Base-by-base conservation (phyloP, 2,888 invertebrate species). In the Clistopyga incitator region DNA sequence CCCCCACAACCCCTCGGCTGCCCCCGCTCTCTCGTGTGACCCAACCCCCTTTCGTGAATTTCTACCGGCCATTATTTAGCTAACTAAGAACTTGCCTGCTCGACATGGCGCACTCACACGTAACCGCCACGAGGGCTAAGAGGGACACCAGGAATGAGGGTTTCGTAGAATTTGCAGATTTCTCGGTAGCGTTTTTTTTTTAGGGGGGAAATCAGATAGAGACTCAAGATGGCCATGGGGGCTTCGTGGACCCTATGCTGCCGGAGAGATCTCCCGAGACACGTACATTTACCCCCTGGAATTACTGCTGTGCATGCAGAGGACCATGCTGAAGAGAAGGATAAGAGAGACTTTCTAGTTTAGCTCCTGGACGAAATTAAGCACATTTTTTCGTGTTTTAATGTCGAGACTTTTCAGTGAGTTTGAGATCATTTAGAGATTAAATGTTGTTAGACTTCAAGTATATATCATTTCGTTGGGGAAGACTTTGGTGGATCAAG, bases 31-130 rank as follows among this genome's bases (percentile, higher is more conserved):
- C n/a, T n/a, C n/a, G 0, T 38, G 77, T 81, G 65, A 84, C 80
- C 83, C 70, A 71, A 84, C 85, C 88, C 88, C 89, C 88, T 88
- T 89, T 56, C 56, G 64, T 88, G 90, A 90, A 91, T 89, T 91
- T 92, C 91, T 89, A 91, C 90, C 92, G 88, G 91, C 92, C 92
- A 92, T 92, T 92, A 92, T 92, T 92, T 92, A 92, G 92, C 90
- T 89, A 90, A 92, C 91, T 92, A 92, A 92, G 92, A 92, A 92
- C 90, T 91, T 88, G 88, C 88, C 88, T 86, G 88, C 88, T 88
- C 90, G 89, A 91, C 91, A 91, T 91, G 89, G 89, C 90, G 71
- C 54, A 81, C 72, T 78, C 79, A 61, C 75, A 54, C 79, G 23
- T 81, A 86, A 78, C 84, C 81, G 84, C 74, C 86, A 84, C 81